These are phyloP conservation scores for Cotesia congregata DNA, from an alignment of 2,888 invertebrate species.

Conservation along the genomic window DNA sequence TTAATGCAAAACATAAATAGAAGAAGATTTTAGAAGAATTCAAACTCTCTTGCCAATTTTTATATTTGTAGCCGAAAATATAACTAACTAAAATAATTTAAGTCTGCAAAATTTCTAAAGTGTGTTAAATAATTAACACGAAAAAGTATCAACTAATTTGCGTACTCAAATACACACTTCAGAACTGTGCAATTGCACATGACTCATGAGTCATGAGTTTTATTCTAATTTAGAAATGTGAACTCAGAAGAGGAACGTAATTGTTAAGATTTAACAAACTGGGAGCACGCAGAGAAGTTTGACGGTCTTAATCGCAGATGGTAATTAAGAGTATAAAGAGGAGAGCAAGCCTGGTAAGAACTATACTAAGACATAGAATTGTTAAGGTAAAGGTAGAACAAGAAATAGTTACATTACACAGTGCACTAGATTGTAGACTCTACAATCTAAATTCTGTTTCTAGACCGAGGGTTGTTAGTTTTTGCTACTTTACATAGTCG, in stretches of 20 bases:
- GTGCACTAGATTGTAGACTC: constrained; percentile 17
- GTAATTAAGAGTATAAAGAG: constrained; percentile 43
- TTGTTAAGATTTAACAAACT: constrained; percentile 2
- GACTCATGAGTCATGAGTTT: too few species aligned
- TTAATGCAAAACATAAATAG: too few species aligned
- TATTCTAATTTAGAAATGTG: too few species aligned
- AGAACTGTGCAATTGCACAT: too few species aligned
- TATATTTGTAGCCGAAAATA: too few species aligned
- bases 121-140: too few species aligned
- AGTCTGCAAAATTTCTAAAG: too few species aligned
- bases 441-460: background rate
- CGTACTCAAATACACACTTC: too few species aligned
- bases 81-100: too few species aligned
- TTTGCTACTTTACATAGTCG: background rate
- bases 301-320: constrained; percentile 41
- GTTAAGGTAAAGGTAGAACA: background rate
- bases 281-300: constrained; percentile 29
- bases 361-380: constrained; percentile 30
- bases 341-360: constrained; percentile 23
- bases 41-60: too few species aligned
- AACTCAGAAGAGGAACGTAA: background rate
- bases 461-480: constrained; percentile 18
- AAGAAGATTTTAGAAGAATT: too few species aligned
- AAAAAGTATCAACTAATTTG: too few species aligned
- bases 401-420: constrained; percentile 22